phyloP scores from a whole-genome alignment of 2,888 invertebrate genomes.

The Campoplex capitator region DNA sequence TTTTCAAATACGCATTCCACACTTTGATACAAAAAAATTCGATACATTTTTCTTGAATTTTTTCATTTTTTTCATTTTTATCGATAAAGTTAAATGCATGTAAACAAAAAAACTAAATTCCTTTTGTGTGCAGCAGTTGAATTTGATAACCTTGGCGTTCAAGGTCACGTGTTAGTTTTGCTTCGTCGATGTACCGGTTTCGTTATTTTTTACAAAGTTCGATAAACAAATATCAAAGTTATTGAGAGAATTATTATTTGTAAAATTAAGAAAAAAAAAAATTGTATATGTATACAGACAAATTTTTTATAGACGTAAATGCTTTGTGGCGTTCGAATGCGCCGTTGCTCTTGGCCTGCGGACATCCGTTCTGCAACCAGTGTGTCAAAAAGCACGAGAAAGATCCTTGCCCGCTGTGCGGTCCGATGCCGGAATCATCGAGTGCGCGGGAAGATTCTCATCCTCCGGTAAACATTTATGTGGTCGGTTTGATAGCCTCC shows the following conservation, averaged over 20 bases:
- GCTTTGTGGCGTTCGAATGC: conserved; percentile 58
- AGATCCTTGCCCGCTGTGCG: conserved; percentile 82
- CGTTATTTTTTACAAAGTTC: neutral
- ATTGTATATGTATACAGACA: neutral
- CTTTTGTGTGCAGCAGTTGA: neutral
- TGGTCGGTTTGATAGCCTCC: conserved; percentile 75
- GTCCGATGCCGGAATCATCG: conserved; percentile 50
- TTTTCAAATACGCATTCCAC: conserved; percentile 11
- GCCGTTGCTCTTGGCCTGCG: conserved; percentile 89
- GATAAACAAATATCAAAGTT: neutral
- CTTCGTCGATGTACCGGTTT: neutral
- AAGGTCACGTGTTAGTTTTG: conserved; percentile 12
- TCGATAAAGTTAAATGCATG: neutral
- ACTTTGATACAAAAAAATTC: conserved; percentile 12
- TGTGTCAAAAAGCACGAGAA: conserved; percentile 85
- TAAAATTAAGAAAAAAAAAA: neutral
- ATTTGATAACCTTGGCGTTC: neutral
- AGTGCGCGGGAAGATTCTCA: conserved; percentile 50
- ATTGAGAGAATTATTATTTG: neutral
- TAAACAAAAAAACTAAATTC: neutral
- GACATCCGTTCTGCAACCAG: conserved; percentile 89
- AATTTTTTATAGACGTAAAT: conserved; percentile 63
- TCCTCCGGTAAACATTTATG: conserved; percentile 82
- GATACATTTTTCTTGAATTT: neutral
- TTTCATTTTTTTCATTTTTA: neutral